phyloP scores from a whole-genome alignment of 1,140 invertebrate species.

The Teleopsis dalmanni region DNA sequence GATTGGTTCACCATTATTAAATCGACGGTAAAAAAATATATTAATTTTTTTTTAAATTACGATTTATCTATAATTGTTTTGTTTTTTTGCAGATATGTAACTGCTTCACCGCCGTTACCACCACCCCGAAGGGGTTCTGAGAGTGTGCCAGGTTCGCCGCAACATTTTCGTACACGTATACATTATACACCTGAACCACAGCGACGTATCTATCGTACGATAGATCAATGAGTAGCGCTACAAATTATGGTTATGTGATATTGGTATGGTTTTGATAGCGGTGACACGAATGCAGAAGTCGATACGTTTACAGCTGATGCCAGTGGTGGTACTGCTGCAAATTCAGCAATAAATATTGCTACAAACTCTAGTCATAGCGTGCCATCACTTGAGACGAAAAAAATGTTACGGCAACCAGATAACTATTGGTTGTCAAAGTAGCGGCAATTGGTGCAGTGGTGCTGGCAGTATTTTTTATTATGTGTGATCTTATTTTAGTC shows the following conservation, averaged over 20 bases:
- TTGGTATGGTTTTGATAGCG: slow-evolving; percentile 43
- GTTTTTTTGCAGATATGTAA: slow-evolving; percentile 49
- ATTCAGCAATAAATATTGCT: no score
- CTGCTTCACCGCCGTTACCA: slow-evolving; percentile 60
- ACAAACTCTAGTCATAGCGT: no score
- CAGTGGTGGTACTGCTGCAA: neutral
- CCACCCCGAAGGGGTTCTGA: slow-evolving; percentile 60
- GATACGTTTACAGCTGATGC: neutral
- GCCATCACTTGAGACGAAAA: no score
- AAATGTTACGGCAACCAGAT: no score
- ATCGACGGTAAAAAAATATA: slow-evolving; percentile 53
- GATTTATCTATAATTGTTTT: neutral
- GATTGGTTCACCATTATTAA: slow-evolving; percentile 50
- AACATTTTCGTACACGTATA: slow-evolving; percentile 56
- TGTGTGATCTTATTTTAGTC: no score
- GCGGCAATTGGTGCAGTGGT: no score
- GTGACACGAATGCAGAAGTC: slow-evolving; percentile 13
- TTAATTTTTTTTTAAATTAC: neutral
- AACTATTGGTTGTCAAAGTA: no score
- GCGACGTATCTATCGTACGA: slow-evolving; percentile 54
- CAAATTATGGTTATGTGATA: slow-evolving; percentile 46
- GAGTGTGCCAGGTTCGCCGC: slow-evolving; percentile 62
- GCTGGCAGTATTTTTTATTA: no score
- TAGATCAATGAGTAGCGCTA: slow-evolving; percentile 45
- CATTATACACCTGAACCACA: slow-evolving; percentile 67